These are phyloP conservation scores for Crotophaga sulcirostris DNA, from an alignment of 2,113 vertebrate genomes.

Conservation along the genomic window DNA sequence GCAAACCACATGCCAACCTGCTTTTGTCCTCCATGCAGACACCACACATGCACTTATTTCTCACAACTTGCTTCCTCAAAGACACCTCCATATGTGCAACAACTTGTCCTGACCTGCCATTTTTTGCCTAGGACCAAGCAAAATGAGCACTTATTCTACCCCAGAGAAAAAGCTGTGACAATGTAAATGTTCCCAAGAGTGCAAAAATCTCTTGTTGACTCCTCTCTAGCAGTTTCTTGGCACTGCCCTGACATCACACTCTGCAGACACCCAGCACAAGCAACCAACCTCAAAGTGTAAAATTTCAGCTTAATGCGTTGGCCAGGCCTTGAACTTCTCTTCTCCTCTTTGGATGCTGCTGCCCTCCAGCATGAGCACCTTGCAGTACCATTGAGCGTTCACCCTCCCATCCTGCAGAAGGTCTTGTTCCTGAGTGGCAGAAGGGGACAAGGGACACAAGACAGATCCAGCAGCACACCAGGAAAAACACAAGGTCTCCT, in stretches of 20 bases:
- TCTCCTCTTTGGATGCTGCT: neutral
- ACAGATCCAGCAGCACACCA: neutral
- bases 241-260: neutral
- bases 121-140: neutral
- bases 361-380: neutral
- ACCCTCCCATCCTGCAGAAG: neutral
- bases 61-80: neutral
- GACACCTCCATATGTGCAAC: neutral
- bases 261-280: neutral
- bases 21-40: neutral
- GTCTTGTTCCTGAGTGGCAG: neutral
- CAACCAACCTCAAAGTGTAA: neutral
- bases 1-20: neutral
- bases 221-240: neutral
- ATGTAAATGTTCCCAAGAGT: neutral
- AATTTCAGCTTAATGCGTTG: neutral
- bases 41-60: neutral
- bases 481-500: neutral
- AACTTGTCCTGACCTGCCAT: neutral
- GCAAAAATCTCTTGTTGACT: neutral
- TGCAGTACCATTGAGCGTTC: neutral
- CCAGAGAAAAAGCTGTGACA: neutral
- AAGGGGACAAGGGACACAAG: fast-evolving
- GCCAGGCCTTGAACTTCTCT: neutral
- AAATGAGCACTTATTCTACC: neutral